These are phyloP conservation scores for Listronotus oregonensis DNA, from an alignment of 1,140 invertebrate species.

Conservation along the genomic window DNA sequence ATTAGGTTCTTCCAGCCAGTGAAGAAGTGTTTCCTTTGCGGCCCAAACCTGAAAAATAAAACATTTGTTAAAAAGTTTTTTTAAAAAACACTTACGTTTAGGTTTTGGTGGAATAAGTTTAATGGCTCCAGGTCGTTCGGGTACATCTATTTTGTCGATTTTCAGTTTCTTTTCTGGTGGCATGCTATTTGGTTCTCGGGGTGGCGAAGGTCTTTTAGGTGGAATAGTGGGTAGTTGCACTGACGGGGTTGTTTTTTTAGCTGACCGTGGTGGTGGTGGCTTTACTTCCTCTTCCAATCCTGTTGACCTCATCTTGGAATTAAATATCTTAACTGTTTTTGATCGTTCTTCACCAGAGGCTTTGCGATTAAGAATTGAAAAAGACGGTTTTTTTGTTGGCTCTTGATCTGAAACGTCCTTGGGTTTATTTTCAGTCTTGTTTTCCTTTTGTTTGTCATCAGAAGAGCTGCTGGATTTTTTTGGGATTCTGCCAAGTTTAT, in stretches of 20 bases:
- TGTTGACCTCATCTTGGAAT: conserved; percentile 85
- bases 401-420: conserved; percentile 56
- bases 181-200: conserved; percentile 55
- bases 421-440: conserved; percentile 56
- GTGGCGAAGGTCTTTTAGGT: conserved; percentile 69
- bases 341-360: conserved; percentile 66
- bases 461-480: conserved; percentile 61
- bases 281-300: conserved; percentile 82
- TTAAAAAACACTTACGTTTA: conserved; percentile 75
- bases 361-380: conserved; percentile 78
- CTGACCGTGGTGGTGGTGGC: conserved; percentile 71
- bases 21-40: conserved; percentile 17
- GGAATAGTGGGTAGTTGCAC: conserved; percentile 57
- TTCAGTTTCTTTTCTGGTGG: conserved; percentile 75
- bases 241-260: conserved; percentile 65
- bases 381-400: conserved; percentile 73
- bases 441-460: conserved; percentile 50
- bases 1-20: conserved; percentile 24
- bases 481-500: conserved; percentile 77
- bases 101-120: conserved; percentile 86
- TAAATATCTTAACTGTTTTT: conserved; percentile 87
- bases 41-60: conserved; percentile 50
- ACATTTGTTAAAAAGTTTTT: conserved; percentile 37
- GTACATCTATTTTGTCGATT: conserved; percentile 47
- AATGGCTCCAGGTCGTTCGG: conserved; percentile 76